Evolutionary conservation across 2,888 invertebrate genomes (phyloP), one percentile per base, ranked within the genome.

Genomic region (Chymomyza amoena): DNA sequence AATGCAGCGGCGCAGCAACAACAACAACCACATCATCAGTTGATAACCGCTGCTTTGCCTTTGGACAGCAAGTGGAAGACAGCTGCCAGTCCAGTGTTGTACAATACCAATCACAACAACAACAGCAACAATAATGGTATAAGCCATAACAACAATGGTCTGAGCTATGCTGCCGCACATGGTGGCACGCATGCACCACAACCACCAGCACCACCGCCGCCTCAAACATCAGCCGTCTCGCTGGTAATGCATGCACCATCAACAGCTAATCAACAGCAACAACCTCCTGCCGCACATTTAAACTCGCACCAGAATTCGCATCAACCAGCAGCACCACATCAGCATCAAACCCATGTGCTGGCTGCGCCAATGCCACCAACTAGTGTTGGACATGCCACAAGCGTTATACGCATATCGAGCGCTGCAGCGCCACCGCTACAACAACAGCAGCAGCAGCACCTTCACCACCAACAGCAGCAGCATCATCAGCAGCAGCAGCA

Each of bases 391-490:
- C 92, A 94, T 71, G 94, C 94, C 59, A 95, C 96, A 36, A 96
- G 96, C 92, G 97, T 97, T 51, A 97, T 97, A 87, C 93, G 97
- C 89, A 95, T 96, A 86, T 97, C 97, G 2, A 96, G 96, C 13
- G 95, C 94, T 76, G 94, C 94, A 6, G 91, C 81, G 82, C 84
- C 54, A 28, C 74, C 52, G 50, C 77, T 67, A 50, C 76, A 60
- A 52, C 84, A 66, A 62, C 76, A 6, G 32, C 77, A 66, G 63
- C 76, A 6, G 32, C 77, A 39, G 62, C 77, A 64, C 28, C 80
- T 66, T 50, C 77, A 56, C 25, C 73, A 61, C 7, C 77, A 66
- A 0, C 78, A 69, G 2, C 50, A 28, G 59, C 25, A 32, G 3
- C 66, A 63, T 10, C 70, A 63, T 15, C 61, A 20, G 51, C 56